phyloP scores from a whole-genome alignment of 1,140 invertebrate genomes.

The Theocolax elegans region DNA sequence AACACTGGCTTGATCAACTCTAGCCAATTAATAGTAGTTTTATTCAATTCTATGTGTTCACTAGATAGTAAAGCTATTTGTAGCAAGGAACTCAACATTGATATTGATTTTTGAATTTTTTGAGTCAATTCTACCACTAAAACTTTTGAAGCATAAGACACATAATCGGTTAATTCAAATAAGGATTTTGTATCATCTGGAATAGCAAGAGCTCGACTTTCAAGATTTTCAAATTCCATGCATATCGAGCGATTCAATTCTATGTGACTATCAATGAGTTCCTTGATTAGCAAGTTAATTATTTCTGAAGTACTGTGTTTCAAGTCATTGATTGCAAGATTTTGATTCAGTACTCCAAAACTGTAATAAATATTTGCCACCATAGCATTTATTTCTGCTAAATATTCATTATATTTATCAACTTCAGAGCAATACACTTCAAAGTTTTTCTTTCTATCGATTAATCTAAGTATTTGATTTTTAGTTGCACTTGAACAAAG shows the following conservation, averaged over 20 bases:
- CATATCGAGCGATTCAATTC: conserved; percentile 57
- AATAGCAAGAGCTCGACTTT: conserved; percentile 56
- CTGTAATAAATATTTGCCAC: conserved; percentile 52
- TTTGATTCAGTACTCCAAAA: conserved; percentile 55
- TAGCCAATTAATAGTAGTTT: conserved; percentile 65
- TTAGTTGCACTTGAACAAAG: conserved; percentile 37
- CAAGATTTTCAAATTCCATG: conserved; percentile 55
- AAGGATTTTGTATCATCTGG: conserved; percentile 66
- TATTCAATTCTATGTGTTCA: conserved; percentile 64
- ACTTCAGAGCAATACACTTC: conserved; percentile 51
- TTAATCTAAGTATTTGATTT: conserved; percentile 40
- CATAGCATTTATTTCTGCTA: conserved; percentile 51
- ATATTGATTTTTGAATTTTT: conserved; percentile 57
- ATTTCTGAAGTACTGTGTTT: conserved; percentile 49
- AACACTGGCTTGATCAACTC: conserved; percentile 66
- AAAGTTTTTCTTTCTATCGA: conserved; percentile 44
- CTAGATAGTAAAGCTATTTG: conserved; percentile 61
- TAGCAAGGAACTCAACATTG: conserved; percentile 60
- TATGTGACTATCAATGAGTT: conserved; percentile 52
- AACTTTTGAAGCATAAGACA: conserved; percentile 60
- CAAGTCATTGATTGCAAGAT: conserved; percentile 50
- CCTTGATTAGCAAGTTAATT: conserved; percentile 48
- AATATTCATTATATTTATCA: conserved; percentile 52
- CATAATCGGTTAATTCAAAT: conserved; percentile 65
- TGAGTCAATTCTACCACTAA: conserved; percentile 58